phyloP scores from a whole-genome alignment of 2,113 vertebrate genomes.

The Cyanoliseus patagonus region DNA sequence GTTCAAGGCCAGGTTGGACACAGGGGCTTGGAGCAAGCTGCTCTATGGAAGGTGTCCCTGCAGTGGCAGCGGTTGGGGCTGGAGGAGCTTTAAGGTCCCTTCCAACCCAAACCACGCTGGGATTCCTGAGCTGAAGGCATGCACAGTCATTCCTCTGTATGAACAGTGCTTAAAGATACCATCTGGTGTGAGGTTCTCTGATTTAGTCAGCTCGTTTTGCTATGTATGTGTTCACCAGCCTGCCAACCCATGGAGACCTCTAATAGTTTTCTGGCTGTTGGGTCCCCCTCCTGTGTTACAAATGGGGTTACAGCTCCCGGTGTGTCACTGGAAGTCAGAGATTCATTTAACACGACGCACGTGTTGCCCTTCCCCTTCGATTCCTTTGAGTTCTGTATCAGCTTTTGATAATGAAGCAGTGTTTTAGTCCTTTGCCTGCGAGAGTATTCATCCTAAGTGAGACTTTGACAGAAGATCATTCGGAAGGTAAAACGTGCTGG shows the following conservation, averaged over 20 bases:
- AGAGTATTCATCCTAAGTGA: not conserved
- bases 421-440: too few relatives aligned
- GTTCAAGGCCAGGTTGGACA: not conserved
- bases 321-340: not conserved
- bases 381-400: not conserved
- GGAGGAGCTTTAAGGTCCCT: not conserved
- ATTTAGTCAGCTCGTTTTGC: not conserved
- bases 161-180: not conserved
- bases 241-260: not conserved
- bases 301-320: not conserved
- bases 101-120: not conserved
- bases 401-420: too few relatives aligned
- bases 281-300: not conserved
- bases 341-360: rapidly evolving
- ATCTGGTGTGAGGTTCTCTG: not conserved
- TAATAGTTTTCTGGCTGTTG: not conserved
- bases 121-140: not conserved
- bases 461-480: not conserved
- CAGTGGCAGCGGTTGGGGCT: not conserved
- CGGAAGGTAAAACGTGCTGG: not conserved
- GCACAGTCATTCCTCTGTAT: not conserved
- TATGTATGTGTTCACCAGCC: not conserved
- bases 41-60: not conserved
- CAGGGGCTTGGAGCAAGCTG: not conserved
- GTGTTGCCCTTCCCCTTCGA: not conserved